Evolutionary conservation across 1,140 invertebrate species (phyloP).

Genomic region (Drosophila micromelanica): DNA sequence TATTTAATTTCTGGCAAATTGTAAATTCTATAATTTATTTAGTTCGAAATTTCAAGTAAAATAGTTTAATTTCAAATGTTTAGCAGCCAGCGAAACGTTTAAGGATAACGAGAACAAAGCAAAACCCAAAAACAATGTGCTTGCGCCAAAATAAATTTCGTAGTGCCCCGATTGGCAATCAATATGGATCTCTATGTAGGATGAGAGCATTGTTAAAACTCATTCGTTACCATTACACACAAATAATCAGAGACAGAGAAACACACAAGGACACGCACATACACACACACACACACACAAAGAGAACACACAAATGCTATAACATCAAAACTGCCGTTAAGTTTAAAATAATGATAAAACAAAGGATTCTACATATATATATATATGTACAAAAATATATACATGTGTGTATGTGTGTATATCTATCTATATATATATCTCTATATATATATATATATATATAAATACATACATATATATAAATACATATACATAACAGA

Average conservation of each 20-base stretch:
- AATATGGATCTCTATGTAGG: not conserved
- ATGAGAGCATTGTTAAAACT: constrained; percentile 30
- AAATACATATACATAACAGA: constrained; percentile 69
- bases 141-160: not conserved
- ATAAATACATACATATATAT: constrained; percentile 36
- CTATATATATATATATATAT: constrained; percentile 14
- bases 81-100: constrained; percentile 9
- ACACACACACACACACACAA: constrained; percentile 50
- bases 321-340: constrained; percentile 83
- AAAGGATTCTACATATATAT: constrained; percentile 66
- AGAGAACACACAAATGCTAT: constrained; percentile 68
- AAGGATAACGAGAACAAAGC: constrained; percentile 17
- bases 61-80: not conserved
- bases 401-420: constrained; percentile 24
- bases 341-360: constrained; percentile 74
- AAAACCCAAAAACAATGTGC: not conserved
- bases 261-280: constrained; percentile 29
- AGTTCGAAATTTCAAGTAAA: no score
- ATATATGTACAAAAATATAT: constrained; percentile 4
- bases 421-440: constrained; percentile 19
- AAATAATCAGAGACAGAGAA: constrained; percentile 17
- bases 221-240: constrained; percentile 25
- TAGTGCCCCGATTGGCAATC: constrained; percentile 35
- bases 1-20: not conserved
- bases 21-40: not conserved